phyloP scores from a whole-genome alignment of 2,113 vertebrate species.

The Neotragus pygmaeus region DNA sequence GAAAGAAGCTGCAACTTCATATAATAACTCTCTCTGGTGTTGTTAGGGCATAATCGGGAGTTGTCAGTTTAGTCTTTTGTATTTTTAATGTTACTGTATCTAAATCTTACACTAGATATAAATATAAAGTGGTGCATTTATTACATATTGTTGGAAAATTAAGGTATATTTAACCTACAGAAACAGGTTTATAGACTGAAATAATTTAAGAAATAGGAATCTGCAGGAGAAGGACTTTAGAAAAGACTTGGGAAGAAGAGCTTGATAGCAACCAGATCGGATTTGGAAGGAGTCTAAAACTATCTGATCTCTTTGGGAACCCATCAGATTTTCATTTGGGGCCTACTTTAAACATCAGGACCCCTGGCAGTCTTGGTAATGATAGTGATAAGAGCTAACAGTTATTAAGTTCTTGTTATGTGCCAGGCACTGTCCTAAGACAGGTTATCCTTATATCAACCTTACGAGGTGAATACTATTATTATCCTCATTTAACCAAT shows the following conservation, averaged over 20 bases:
- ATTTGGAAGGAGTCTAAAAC: background rate
- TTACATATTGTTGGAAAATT: background rate
- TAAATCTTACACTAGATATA: background rate
- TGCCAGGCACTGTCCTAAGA: background rate
- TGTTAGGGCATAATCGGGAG: background rate
- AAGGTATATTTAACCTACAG: background rate
- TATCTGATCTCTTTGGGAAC: background rate
- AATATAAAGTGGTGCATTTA: background rate
- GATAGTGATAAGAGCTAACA: background rate
- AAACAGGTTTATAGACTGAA: background rate
- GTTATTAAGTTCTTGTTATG: background rate
- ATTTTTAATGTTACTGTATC: slow-evolving; percentile 26
- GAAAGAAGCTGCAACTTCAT: background rate
- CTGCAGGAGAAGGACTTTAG: background rate
- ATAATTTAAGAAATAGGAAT: background rate
- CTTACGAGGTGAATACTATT: background rate
- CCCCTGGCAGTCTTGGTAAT: background rate
- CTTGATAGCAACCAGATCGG: background rate
- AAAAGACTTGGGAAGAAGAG: slow-evolving; percentile 1
- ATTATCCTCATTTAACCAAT: background rate
- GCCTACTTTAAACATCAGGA: background rate
- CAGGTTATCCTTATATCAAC: background rate
- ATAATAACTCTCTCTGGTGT: background rate
- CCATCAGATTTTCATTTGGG: background rate
- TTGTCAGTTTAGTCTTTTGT: background rate